Percentiles rank a stretch among this genome's conserved stretches.
phyloP scores from a whole-genome alignment of 35 echinoderm and acorn worm species.

The Ptychodera flava region DNA sequence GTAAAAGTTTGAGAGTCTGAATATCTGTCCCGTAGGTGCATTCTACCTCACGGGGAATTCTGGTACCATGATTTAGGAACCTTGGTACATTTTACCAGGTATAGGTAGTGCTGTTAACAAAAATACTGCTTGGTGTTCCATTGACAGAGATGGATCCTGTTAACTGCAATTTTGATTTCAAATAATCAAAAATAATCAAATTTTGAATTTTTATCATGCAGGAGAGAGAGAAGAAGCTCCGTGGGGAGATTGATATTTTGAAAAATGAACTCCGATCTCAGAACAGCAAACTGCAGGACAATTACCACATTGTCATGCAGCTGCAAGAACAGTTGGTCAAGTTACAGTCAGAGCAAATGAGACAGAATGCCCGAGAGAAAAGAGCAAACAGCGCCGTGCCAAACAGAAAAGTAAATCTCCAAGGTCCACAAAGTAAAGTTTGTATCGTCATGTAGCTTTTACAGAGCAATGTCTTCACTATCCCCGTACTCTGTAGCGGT shows the following conservation, averaged over 20 bases:
- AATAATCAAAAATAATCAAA: too few species aligned
- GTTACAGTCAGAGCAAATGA: constrained; percentile 76
- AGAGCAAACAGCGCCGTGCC: constrained; percentile 22
- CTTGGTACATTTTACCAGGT: too few species aligned
- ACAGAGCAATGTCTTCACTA: too few species aligned
- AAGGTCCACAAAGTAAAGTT: constrained; percentile 18
- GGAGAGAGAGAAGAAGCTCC: constrained; percentile 52
- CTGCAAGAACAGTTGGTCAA: constrained; percentile 73
- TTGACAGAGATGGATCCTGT: too few species aligned
- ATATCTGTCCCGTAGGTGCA: too few species aligned
- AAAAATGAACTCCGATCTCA: constrained; percentile 61
- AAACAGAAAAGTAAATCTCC: constrained; percentile 11
- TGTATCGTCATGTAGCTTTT: not conserved
- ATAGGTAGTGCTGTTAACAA: too few species aligned
- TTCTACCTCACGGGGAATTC: too few species aligned
- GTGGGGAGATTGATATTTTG: constrained; percentile 52
- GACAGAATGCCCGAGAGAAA: constrained; percentile 77
- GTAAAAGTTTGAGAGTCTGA: too few species aligned
- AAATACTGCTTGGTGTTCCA: too few species aligned
- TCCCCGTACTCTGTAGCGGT: too few species aligned
- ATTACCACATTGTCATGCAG: constrained; percentile 66
- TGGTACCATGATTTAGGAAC: too few species aligned
- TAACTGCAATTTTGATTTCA: too few species aligned
- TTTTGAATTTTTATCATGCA: constrained; percentile 8
- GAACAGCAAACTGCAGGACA: constrained; percentile 74